Conservation (phyloP, 2,888 invertebrate genomes). For the Elmis aenea region DNA sequence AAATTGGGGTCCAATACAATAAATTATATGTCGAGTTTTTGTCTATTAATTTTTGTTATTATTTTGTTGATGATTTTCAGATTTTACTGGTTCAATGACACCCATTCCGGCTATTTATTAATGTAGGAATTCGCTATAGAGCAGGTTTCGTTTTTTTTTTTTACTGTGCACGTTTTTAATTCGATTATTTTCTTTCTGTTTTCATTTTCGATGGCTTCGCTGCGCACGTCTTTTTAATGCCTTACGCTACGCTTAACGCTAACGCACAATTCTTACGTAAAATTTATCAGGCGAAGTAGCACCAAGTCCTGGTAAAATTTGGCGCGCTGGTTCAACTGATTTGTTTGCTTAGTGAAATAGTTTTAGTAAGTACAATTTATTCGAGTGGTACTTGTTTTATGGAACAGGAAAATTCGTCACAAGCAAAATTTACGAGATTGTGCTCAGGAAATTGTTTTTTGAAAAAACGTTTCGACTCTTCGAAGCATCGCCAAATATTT, state of each 20-base stretch:
- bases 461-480: too few species aligned
- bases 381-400: neutral
- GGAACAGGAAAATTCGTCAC: too few species aligned
- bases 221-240: constrained; percentile 32
- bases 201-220: constrained; percentile 38
- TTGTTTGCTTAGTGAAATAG: constrained; percentile 45
- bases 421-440: too few species aligned
- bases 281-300: constrained; percentile 36
- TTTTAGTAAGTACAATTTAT: neutral
- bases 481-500: too few species aligned
- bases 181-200: constrained; percentile 30
- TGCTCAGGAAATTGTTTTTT: too few species aligned
- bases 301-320: constrained; percentile 44
- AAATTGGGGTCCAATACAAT: constrained; percentile 36
- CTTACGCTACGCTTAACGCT: constrained; percentile 39
- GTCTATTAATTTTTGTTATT: constrained; percentile 30
- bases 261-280: constrained; percentile 26
- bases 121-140: constrained; percentile 26
- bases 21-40: constrained; percentile 28
- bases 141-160: constrained; percentile 36
- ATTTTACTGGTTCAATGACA: constrained; percentile 47
- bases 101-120: constrained; percentile 43
- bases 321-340: constrained; percentile 45
- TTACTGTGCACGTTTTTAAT: constrained; percentile 26
- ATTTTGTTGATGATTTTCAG: constrained; percentile 39